Conservation (phyloP, 1,140 invertebrate species). For the Micrasema minimum region DNA sequence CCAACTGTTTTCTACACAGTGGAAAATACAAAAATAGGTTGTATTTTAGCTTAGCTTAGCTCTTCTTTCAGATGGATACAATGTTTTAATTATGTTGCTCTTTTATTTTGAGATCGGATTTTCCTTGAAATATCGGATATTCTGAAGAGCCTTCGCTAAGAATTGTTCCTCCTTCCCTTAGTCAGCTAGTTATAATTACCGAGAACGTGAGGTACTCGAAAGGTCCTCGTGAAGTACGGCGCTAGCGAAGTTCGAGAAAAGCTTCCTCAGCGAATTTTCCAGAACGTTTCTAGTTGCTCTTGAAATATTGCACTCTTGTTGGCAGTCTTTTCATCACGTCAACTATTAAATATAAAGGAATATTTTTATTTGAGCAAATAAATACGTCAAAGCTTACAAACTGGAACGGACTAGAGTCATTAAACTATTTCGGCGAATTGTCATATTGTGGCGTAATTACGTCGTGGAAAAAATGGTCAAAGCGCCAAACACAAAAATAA, state of each 20-base stretch:
- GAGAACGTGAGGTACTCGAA: slow-evolving; percentile 10
- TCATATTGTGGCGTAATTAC: slow-evolving; percentile 26
- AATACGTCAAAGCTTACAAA: slow-evolving; percentile 17
- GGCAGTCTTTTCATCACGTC: not conserved
- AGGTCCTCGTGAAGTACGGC: slow-evolving; percentile 9
- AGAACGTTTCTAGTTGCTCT: slow-evolving; percentile 8
- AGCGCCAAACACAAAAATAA: slow-evolving; percentile 31
- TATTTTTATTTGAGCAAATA: slow-evolving; percentile 33
- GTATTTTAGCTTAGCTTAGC: no score
- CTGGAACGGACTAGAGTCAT: slow-evolving; percentile 33
- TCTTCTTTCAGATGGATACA: no score
- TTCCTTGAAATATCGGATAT: no score
- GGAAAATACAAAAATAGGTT: not conserved
- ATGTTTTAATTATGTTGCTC: no score
- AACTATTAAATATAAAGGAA: slow-evolving; percentile 10
- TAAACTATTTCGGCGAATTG: slow-evolving; percentile 28
- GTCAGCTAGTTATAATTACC: slow-evolving; percentile 27
- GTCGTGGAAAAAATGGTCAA: slow-evolving; percentile 7
- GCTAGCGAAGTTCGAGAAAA: not conserved
- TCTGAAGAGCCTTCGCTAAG: no score
- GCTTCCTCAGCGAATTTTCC: slow-evolving; percentile 15
- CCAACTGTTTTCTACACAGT: no score
- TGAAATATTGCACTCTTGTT: slow-evolving; percentile 10
- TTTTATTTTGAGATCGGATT: not conserved
- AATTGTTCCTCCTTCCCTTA: not conserved